These are phyloP conservation scores for Drosophila kuntzei DNA, from an alignment of 2,888 invertebrate species.

Conservation along the genomic window DNA sequence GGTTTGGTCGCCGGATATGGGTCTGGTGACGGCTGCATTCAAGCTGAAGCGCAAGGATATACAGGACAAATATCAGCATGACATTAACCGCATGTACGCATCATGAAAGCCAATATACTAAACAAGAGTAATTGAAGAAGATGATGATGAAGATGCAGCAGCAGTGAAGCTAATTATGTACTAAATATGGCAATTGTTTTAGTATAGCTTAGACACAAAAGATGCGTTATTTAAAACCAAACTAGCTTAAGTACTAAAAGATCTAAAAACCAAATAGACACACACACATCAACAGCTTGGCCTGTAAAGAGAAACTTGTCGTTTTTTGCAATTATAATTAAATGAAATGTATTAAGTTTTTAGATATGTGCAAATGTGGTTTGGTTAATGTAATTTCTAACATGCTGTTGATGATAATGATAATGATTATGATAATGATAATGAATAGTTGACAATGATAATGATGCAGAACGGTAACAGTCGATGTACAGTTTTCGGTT, in stretches of 20 bases:
- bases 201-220: conserved; percentile 49
- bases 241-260: conserved; percentile 65
- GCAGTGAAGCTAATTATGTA: conserved; percentile 55
- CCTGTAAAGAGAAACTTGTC: conserved; percentile 7
- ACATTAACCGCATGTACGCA: conserved; percentile 97
- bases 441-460: conserved; percentile 46
- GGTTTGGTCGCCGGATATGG: conserved; percentile 99
- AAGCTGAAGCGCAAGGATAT: conserved; percentile 99
- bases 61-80: conserved; percentile 95
- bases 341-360: conserved; percentile 40
- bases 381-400: conserved; percentile 50
- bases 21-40: conserved; percentile 98
- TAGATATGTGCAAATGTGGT: conserved; percentile 43
- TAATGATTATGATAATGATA: conserved; percentile 33
- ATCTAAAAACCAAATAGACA: conserved; percentile 52
- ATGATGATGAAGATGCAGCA: conserved; percentile 28
- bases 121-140: conserved; percentile 25
- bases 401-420: conserved; percentile 61
- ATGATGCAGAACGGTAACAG: conserved; percentile 39
- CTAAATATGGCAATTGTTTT: conserved; percentile 49
- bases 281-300: conserved; percentile 11
- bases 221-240: conserved; percentile 56
- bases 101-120: conserved; percentile 89
- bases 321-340: conserved; percentile 36
- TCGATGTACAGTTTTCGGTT: conserved; percentile 71